Percentiles rank a stretch among this genome's conserved stretches.
These are phyloP conservation scores for Oreochromis aureus DNA, from an alignment of 2,113 vertebrate genomes.

Conservation along the genomic window DNA sequence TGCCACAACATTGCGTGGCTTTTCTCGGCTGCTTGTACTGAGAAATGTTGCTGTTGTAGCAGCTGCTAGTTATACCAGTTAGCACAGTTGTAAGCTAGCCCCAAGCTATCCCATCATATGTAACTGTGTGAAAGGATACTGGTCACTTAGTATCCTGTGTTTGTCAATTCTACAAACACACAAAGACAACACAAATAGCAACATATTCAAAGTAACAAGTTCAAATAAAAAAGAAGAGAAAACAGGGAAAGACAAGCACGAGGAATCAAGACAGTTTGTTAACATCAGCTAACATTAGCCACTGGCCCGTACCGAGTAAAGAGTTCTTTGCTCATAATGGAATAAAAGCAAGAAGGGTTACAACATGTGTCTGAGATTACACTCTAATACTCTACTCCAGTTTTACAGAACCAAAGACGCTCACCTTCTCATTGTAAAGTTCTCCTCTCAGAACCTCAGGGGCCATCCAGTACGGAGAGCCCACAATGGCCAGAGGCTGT, in stretches of 20 bases:
- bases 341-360: neutral
- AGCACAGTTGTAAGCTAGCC: neutral
- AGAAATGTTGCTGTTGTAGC: neutral
- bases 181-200: neutral
- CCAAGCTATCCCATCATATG: neutral
- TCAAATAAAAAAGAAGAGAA: neutral
- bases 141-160: neutral
- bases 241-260: neutral
- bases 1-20: neutral
- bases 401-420: neutral
- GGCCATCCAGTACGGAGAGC: slow-evolving; percentile 97
- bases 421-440: slow-evolving; percentile 92
- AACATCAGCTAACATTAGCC: neutral
- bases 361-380: neutral
- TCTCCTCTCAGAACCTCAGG: slow-evolving; percentile 91
- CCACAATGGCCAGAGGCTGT: slow-evolving; percentile 86
- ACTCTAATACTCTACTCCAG: neutral
- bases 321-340: neutral
- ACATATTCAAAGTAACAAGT: neutral
- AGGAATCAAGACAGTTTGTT: neutral
- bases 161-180: neutral
- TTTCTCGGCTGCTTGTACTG: neutral
- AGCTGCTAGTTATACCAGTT: neutral
- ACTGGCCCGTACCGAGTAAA: neutral
- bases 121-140: neutral